Evolutionary conservation across 2,888 invertebrate species (phyloP), one percentile per base, ranked within the genome.

Genomic region (Troides oblongomaculatus): DNA sequence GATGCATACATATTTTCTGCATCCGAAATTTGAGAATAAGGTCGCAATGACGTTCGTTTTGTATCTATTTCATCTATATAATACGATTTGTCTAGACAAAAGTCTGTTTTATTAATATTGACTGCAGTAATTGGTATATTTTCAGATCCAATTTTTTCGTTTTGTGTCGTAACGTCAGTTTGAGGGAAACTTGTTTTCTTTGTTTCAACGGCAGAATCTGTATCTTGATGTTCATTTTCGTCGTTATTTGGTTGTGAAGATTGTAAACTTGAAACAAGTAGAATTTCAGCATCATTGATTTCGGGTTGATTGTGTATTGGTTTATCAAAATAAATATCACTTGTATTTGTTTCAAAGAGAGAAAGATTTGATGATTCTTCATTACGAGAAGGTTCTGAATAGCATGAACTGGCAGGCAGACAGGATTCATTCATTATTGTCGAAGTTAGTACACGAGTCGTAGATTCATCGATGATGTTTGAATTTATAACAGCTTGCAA

Each of bases 21-120:
- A 73, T 87, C 86, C 64, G 74, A 75, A 71, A 86, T 78, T 77
- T 85, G 84, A 25, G 84, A 76, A 72, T 88, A 85, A 70, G 72
- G 82, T 43, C 82, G 76, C 53, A 72, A 72, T 46, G 76, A 53
- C 18, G 53, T n/a, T 53, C 5, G 53, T 3, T n/a, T 53, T 7
- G n/a, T 12, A 53, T 53, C 14, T 7, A 7, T 53, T n/a, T 53
- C 53, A n/a, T 53, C 14, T 53, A 53, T 53, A n/a, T 53, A 6
- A 53, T 53, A 53, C n/a, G 53, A n/a, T 53, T 53, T 18, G 5
- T 53, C 53, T n/a, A 53, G 7, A 53, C 53, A 18, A 17, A 7
- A 1, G 2, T 53, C 43, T 43, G 43, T 14, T 43, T 43, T 14
- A 43, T 43, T 8, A n/a, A n/a, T 56, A 56, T 56, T 21, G 1